Evolutionary conservation across 2,113 vertebrate species (phyloP).

Genomic region (Scomber scombrus): DNA sequence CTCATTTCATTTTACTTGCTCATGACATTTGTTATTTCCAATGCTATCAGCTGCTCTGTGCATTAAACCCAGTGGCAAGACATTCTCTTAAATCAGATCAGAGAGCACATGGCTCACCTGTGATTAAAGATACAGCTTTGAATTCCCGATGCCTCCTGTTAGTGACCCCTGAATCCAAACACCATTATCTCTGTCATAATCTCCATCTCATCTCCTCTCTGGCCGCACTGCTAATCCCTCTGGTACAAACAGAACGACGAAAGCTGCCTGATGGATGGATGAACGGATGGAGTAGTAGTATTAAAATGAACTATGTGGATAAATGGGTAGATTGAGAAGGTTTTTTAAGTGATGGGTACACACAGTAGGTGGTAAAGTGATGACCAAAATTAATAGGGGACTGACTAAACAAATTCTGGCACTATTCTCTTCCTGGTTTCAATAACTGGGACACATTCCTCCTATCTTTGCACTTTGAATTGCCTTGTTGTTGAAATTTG

Average conservation of each 20-base stretch:
- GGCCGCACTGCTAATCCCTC: conserved; percentile 68
- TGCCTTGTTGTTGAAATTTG: no score
- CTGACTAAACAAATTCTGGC: neutral
- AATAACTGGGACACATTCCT: neutral
- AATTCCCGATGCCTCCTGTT: conserved; percentile 44
- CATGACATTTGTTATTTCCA: neutral
- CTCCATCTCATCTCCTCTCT: conserved; percentile 73
- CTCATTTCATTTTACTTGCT: conserved; percentile 20
- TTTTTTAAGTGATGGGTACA: neutral
- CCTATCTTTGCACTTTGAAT: neutral
- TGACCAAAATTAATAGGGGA: neutral
- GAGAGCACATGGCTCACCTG: conserved; percentile 58
- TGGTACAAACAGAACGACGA: conserved; percentile 40
- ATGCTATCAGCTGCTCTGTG: conserved; percentile 24
- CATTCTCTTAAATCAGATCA: conserved; percentile 52
- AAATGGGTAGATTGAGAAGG: neutral
- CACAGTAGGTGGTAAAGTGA: neutral
- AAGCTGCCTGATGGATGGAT: conserved; percentile 46
- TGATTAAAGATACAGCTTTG: conserved; percentile 64
- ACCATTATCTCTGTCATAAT: conserved; percentile 78
- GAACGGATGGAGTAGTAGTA: conserved; percentile 5
- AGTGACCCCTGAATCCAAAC: conserved; percentile 71
- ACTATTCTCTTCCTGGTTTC: neutral
- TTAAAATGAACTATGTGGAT: neutral
- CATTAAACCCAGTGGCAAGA: neutral